Percentiles rank a stretch among this genome's conserved stretches.
Conservation (phyloP, 2,888 invertebrate genomes). For the Phytoseiulus persimilis region DNA sequence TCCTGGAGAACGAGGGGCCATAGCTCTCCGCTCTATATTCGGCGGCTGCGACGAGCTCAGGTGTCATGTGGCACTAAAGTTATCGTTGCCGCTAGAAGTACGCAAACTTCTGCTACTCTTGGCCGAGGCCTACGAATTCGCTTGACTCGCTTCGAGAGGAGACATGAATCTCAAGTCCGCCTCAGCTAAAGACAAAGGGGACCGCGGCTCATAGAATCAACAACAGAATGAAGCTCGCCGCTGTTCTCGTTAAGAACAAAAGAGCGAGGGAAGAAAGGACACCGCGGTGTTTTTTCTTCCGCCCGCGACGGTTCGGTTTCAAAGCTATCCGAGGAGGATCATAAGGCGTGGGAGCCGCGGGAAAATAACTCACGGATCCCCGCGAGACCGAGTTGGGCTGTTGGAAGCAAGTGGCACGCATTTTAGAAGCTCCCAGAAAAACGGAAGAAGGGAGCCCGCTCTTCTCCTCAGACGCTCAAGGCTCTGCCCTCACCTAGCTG, state of each 20-base stretch:
- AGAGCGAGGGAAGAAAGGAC: neutral
- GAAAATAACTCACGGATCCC: neutral
- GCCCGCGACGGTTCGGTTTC: neutral
- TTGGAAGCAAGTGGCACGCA: neutral
- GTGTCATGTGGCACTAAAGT: neutral
- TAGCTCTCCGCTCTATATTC: no score
- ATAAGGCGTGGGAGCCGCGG: neutral
- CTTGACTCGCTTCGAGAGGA: neutral
- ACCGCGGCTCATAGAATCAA: neutral
- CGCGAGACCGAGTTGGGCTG: neutral
- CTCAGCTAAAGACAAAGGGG: neutral
- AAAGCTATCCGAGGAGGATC: neutral
- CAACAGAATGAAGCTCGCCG: neutral
- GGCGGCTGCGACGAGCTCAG: neutral
- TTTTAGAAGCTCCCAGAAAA: neutral
- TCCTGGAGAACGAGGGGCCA: no score
- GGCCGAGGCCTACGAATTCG: neutral
- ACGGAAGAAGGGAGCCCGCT: neutral
- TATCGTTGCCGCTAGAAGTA: neutral
- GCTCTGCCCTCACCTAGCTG: neutral
- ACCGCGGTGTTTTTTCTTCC: neutral
- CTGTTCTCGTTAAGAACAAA: no score
- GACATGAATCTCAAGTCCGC: neutral
- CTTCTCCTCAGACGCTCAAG: neutral
- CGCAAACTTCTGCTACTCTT: neutral